These are phyloP conservation scores for Gymnoscopelus braueri DNA, from an alignment of 2,797 vertebrate species.

Conservation along the genomic window DNA sequence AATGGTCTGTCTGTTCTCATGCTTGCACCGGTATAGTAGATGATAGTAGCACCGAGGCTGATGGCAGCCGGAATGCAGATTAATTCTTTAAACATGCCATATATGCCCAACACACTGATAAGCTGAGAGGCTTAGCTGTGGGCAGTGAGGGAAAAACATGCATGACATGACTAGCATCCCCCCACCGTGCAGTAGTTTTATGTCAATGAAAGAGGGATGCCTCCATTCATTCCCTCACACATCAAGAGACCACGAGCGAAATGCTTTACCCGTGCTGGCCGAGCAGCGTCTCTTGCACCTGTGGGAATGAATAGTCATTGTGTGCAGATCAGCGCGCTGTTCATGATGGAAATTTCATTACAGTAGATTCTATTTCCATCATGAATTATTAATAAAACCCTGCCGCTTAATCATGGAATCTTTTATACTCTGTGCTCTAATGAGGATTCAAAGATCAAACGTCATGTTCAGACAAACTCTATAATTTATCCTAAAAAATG, in stretches of 20 bases:
- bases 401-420: conserved; percentile 71
- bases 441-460: conserved; percentile 39
- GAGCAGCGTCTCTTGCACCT: conserved; percentile 68
- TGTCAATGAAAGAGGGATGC: conserved; percentile 10
- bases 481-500: conserved; percentile 13
- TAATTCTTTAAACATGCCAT: neutral
- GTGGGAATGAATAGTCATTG: conserved; percentile 58
- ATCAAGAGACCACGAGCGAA: conserved; percentile 29
- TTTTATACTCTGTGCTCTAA: conserved; percentile 31
- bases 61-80: neutral
- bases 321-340: conserved; percentile 79
- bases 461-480: conserved; percentile 8
- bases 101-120: neutral
- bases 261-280: conserved; percentile 44
- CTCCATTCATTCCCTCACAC: conserved; percentile 52
- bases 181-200: conserved; percentile 25
- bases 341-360: conserved; percentile 95
- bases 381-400: conserved; percentile 92
- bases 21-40: neutral
- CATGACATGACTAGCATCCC: conserved; percentile 44
- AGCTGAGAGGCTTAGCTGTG: neutral
- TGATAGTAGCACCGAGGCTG: neutral
- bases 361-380: conserved; percentile 87
- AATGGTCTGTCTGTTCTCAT: no score
- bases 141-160: conserved; percentile 28